A percentile compares a stretch with the other conserved stretches of the same genome.
phyloP scores from a whole-genome alignment of 2,888 invertebrate genomes.

The Apamea monoglypha region DNA sequence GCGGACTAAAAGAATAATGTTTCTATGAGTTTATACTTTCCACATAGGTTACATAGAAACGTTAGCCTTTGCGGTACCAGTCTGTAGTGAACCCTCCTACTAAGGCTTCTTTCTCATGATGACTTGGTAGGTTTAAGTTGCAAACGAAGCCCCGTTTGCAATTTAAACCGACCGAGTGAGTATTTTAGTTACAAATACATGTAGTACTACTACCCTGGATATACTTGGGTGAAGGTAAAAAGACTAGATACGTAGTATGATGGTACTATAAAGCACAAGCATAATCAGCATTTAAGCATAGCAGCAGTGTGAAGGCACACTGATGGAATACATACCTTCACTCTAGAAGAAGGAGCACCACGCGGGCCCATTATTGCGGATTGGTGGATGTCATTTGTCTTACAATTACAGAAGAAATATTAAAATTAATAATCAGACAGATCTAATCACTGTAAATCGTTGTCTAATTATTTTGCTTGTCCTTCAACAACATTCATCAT shows the following conservation, averaged over 20 bases:
- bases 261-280: background rate
- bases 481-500: background rate
- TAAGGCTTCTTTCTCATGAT: conserved; percentile 17
- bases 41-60: background rate
- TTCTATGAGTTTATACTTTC: background rate
- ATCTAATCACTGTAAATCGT: background rate
- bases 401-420: background rate
- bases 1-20: background rate
- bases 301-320: too few species aligned
- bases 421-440: background rate
- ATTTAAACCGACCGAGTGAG: background rate
- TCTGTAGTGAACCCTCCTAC: conserved; percentile 3
- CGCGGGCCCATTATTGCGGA: background rate
- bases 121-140: background rate
- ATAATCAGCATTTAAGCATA: too few species aligned
- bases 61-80: conserved; percentile 8
- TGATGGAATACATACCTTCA: background rate
- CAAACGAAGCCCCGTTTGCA: background rate
- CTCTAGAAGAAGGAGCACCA: background rate
- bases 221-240: background rate
- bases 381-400: background rate
- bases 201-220: background rate
- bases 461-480: background rate
- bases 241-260: background rate
- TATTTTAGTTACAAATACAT: background rate